Base-by-base conservation (phyloP, 2,113 vertebrate species). In the Pantherophis guttatus region DNA sequence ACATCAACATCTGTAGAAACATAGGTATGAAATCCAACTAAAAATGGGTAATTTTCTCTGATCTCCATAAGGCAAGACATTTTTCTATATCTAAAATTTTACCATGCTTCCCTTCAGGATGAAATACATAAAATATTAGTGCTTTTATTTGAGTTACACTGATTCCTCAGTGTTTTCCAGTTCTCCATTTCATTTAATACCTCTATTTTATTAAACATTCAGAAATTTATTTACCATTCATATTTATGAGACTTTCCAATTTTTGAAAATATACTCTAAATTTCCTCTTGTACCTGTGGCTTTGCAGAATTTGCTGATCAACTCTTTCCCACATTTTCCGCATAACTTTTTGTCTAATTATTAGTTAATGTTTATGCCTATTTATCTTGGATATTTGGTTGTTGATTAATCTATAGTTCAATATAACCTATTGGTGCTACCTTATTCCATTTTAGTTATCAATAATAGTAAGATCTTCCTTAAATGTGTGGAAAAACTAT, bases 1-100 rank as follows among this genome's bases (percentile, higher is more conserved):
- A 98, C 97, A 99, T 99, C 97, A 99, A 99, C 85, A 94, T 99
- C 93, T 99, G 99, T 96, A 98, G 99, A 94, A 98, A 98, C 93
- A 97, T 99, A 97, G 97, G 98, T 99, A 75, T 96, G 98, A n/a
- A 53, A 1, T 1, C 3, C 26, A 89, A 33, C 75, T 44, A 44
- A 81, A 44, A 81, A 81, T 39, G n/a, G 33, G 17, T 39, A 19
- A 44, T 81, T 81, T 44, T 81, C 33, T 81, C 8, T 81, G 19
- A 75, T 81, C 17, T 81, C 75, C 17, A 0, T 39, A 81, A 44
- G 8, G 75, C 75, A 81, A 44, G 17, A 70, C 29, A n/a, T n/a
- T 70, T 48, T 70, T 33, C 62, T 70, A 70, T 12, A 33, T 39
- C 33, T 89, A 48, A 57, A 59, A 44, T 12, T 39, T 89, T 58